A percentile compares a stretch with the other conserved stretches of the same genome.
Conservation (phyloP, 92 coral and sea anemone genomes). For the Zoanthus gigantus region DNA sequence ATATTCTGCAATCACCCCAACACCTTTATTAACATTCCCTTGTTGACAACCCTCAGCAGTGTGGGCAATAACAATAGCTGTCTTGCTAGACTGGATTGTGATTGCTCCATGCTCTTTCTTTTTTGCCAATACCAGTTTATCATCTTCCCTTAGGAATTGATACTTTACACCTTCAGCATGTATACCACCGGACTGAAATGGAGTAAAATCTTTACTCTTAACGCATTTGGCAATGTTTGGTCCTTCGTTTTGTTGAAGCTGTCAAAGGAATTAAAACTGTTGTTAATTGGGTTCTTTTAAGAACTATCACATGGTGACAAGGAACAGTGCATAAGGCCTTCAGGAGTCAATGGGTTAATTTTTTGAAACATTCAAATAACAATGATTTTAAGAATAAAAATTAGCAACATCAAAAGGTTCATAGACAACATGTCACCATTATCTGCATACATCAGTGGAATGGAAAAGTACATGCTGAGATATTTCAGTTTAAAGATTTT, state of each 20-base stretch:
- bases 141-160: constrained; percentile 69
- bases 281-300: neutral
- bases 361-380: no score
- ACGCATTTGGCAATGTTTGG: constrained; percentile 63
- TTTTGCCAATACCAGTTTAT: constrained; percentile 61
- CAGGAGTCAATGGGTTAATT: no score
- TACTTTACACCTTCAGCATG: constrained; percentile 37
- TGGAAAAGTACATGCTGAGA: no score
- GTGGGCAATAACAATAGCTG: constrained; percentile 70
- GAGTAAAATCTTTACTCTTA: constrained; percentile 55
- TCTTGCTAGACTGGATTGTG: constrained; percentile 68
- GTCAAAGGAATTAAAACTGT: neutral
- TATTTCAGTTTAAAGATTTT: no score
- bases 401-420: no score
- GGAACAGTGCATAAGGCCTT: no score
- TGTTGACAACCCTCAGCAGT: constrained; percentile 70
- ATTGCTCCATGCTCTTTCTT: constrained; percentile 58
- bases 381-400: no score
- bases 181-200: constrained; percentile 55
- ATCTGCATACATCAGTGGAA: no score
- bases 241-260: constrained; percentile 37
- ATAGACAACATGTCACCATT: no score
- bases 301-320: no score
- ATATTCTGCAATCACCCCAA: constrained; percentile 75
- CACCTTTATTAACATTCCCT: constrained; percentile 76